These are phyloP conservation scores for Ornithoptera priamus DNA, from an alignment of 2,888 invertebrate species.

Conservation along the genomic window DNA sequence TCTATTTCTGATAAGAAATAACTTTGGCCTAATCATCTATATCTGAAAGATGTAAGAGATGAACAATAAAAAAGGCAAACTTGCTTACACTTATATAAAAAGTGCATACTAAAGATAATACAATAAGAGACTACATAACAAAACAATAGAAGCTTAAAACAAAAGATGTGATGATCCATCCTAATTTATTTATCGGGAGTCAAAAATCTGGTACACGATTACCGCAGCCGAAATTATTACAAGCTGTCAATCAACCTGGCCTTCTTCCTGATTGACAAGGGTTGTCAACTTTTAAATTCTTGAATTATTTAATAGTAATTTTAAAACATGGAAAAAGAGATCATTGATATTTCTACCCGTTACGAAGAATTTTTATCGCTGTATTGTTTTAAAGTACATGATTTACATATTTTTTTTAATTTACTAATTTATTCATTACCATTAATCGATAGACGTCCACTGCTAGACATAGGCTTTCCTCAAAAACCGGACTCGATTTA, in stretches of 20 bases:
- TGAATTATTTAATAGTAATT: neutral
- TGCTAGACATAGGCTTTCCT: no score
- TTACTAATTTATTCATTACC: no score
- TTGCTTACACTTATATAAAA: neutral
- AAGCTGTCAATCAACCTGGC: slow-evolving; percentile 23
- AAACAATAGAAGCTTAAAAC: slow-evolving; percentile 11
- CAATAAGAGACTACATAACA: neutral
- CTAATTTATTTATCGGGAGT: slow-evolving; percentile 19
- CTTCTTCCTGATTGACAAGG: slow-evolving; percentile 28
- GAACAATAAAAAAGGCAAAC: neutral
- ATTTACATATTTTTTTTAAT: no score
- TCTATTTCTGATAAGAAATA: no score
- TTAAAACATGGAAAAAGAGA: neutral
- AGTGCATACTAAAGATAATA: neutral
- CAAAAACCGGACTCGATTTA: no score
- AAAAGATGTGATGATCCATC: slow-evolving; percentile 13
- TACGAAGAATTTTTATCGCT: no score
- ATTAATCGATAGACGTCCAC: no score
- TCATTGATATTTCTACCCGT: no score
- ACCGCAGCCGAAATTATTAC: slow-evolving; percentile 19
- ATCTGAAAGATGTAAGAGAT: no score
- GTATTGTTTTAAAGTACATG: no score
- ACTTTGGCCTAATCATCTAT: no score
- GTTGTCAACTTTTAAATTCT: slow-evolving; percentile 5
- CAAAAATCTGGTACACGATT: slow-evolving; percentile 26